Base-by-base conservation (phyloP, 2,888 invertebrate genomes). In the Rutpela maculata region DNA sequence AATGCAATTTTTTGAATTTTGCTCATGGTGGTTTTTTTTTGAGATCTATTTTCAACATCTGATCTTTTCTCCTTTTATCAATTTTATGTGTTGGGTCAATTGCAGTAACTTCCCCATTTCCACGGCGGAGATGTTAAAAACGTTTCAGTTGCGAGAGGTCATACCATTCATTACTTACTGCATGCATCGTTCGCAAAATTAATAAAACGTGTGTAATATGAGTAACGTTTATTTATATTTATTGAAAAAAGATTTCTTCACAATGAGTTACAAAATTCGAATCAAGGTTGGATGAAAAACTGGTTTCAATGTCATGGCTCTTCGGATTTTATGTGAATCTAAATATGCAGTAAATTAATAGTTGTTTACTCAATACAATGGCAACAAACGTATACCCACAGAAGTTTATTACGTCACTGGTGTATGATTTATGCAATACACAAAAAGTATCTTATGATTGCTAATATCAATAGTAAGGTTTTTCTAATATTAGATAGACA, bases 241-340 rank as follows among this genome's bases (percentile, higher is more conserved):
- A 22, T 15, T 22, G 17, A 65, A 65, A 65, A 65, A 65, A n/a
- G 17, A 35, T n/a, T 15, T 50, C 62, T 26, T 62, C 62, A 50
- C 26, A 69, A 35, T 69, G 31, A 56, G 38, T 57, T 35, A 59
- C 69, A 62, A 35, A 55, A 68, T 68, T 56, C n/a, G 22, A 26
- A 17, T 11, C 57, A 74, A 68, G 62, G 74, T 68, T 62, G 31
- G 35, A 22, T 59, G 38, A 60, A 68, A 62, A 74, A 68, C 68
- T 31, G 17, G 68, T 67, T 68, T 68, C 74, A 74, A 43, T 74
- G 62, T 62, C 74, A 74, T 10, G 68, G 74, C 19, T 62, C n/a
- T 65, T 50, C 50, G 38, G 56, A 19, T 56, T 63, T 15, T 60
- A 22, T 66, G 22, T 31, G 65, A 65, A 38, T 38, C 35, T 65